Percentiles rank a stretch among this genome's conserved stretches.
Conservation (phyloP, 1,140 invertebrate genomes). For the Microplitis demolitor region DNA sequence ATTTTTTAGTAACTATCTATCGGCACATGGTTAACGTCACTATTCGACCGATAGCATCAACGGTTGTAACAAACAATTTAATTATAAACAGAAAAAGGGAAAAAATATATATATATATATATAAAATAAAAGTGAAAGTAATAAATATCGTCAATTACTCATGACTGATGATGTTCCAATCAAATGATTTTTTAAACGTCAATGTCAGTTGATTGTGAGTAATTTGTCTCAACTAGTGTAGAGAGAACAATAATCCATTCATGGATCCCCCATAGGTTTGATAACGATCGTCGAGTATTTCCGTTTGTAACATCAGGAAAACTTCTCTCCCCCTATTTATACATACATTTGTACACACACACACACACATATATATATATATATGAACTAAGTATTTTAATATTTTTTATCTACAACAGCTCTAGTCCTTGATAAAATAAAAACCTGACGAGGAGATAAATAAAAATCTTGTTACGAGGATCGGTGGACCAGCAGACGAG, state of each 20-base stretch:
- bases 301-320: neutral
- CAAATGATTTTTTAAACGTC: neutral
- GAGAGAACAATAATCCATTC: constrained; percentile 27
- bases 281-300: constrained; percentile 18
- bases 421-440: neutral
- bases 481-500: neutral
- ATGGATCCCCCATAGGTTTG: constrained; percentile 17
- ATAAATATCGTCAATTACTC: constrained; percentile 4
- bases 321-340: neutral
- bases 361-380: neutral
- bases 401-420: too few species aligned
- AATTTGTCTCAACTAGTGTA: constrained; percentile 19
- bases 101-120: neutral
- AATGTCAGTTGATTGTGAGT: constrained; percentile 3
- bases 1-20: too few species aligned
- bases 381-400: too few species aligned
- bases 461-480: too few species aligned
- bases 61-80: too few species aligned
- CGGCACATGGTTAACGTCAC: too few species aligned
- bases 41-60: too few species aligned
- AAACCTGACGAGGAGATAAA: neutral
- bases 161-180: constrained; percentile 1
- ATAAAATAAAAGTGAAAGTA: neutral
- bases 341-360: neutral
- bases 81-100: neutral